Percentiles rank a stretch among this genome's conserved stretches.
phyloP scores from a whole-genome alignment of 2,888 invertebrate genomes.

The Ichneumon xanthorius region DNA sequence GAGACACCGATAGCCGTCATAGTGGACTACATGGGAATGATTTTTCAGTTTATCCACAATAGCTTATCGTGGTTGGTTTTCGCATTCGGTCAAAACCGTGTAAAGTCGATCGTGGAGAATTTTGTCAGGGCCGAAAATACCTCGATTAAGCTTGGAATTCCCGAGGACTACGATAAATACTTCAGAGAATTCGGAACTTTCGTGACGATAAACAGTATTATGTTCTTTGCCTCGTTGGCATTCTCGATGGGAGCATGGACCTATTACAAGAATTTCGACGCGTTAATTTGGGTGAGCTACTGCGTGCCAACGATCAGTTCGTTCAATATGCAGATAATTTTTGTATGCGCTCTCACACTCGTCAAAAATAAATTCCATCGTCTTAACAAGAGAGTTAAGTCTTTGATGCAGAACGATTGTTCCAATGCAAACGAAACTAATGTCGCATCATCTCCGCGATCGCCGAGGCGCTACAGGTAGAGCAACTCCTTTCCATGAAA shows the following conservation, averaged over 20 bases:
- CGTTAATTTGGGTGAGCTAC: not conserved
- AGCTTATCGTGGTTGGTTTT: not conserved
- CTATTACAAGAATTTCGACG: not conserved
- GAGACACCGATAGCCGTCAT: conserved; percentile 34
- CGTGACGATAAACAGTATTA: not conserved
- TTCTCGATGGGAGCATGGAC: not conserved
- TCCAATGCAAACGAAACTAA: not conserved
- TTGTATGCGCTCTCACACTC: conserved; percentile 7
- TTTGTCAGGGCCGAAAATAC: not conserved
- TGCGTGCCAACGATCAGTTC: not conserved
- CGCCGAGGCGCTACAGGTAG: not conserved
- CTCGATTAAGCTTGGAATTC: conserved; percentile 1
- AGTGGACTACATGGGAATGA: conserved; percentile 9
- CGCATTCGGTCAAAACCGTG: conserved; percentile 22
- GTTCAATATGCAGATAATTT: conserved; percentile 14
- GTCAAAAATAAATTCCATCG: conserved; percentile 35
- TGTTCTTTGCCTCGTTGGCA: not conserved
- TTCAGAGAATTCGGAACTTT: not conserved
- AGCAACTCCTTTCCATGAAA: not conserved
- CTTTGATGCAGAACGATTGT: not conserved
- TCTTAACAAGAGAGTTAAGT: conserved; percentile 31
- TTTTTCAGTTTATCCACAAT: not conserved
- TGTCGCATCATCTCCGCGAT: not conserved
- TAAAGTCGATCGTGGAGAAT: conserved; percentile 13
- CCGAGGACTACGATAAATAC: conserved; percentile 24